Conservation (phyloP, 2,797 vertebrate species). For the Dendrocincla tyrannina region DNA sequence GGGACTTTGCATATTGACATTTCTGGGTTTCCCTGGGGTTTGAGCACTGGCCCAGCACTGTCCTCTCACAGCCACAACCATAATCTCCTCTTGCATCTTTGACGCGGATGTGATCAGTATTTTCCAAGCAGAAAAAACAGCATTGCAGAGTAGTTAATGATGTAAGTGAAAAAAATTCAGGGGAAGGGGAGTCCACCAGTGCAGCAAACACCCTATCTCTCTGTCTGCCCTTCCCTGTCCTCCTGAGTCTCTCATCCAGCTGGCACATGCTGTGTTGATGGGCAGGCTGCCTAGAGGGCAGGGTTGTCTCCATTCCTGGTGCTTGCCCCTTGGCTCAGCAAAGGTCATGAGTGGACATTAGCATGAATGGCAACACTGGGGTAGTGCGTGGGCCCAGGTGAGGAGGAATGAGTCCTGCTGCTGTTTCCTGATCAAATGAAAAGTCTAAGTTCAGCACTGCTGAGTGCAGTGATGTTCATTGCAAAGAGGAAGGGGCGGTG, state of each 20-base stretch:
- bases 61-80: not conserved
- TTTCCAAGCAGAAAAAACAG: not conserved
- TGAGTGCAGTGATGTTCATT: not conserved
- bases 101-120: not conserved
- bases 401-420: not conserved
- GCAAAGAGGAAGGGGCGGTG: not conserved
- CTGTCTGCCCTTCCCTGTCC: not conserved
- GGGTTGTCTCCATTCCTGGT: not conserved
- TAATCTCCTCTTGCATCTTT: not conserved
- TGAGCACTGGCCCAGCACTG: not conserved
- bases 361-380: not conserved
- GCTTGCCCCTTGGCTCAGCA: not conserved
- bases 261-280: not conserved
- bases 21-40: not conserved
- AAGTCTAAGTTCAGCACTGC: not conserved
- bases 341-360: not conserved
- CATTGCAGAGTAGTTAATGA: not conserved
- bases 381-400: not conserved
- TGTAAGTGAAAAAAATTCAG: not conserved
- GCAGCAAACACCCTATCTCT: not conserved
- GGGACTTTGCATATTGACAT: not conserved
- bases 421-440: not conserved
- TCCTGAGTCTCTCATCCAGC: not conserved
- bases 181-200: not conserved
- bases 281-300: not conserved